Conservation (phyloP, 2,888 invertebrate species). For the Tubiluchus corallicola region DNA sequence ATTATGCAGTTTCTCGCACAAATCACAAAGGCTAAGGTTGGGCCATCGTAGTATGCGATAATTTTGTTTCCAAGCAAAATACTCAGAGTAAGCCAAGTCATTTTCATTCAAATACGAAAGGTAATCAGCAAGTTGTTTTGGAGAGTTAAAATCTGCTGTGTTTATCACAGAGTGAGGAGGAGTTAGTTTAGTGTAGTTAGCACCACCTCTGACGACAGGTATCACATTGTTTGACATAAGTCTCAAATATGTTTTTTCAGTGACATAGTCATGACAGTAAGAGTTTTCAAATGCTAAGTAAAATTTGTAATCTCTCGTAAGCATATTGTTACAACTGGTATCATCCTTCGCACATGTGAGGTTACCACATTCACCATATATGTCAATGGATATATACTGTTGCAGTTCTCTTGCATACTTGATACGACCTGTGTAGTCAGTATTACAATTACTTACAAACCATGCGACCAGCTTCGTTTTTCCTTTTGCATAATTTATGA, state of each 20-base stretch:
- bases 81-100: constrained; percentile 4
- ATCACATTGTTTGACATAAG: constrained; percentile 2
- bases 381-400: constrained; percentile 5
- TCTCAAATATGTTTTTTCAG: constrained; percentile 6
- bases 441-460: constrained; percentile 6
- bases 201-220: constrained; percentile 5
- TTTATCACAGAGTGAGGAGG: constrained; percentile 7
- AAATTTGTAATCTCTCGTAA: constrained; percentile 4
- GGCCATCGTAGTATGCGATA: not conserved
- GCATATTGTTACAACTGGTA: constrained; percentile 4
- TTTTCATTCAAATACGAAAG: constrained; percentile 2
- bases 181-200: constrained; percentile 5
- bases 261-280: constrained; percentile 8
- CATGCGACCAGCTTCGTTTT: constrained; percentile 7
- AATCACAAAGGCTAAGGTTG: not conserved
- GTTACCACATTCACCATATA: constrained; percentile 1
- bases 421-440: constrained; percentile 4
- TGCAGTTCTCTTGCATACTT: constrained; percentile 6
- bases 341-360: not conserved
- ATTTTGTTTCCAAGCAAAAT: constrained; percentile 6
- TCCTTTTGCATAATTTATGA: too few species aligned
- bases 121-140: constrained; percentile 6
- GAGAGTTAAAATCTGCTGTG: not conserved
- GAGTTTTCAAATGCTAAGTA: constrained; percentile 7
- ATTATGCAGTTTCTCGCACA: constrained; percentile 5